Percentiles rank a stretch among this genome's conserved stretches.
phyloP scores from a whole-genome alignment of 2,888 invertebrate genomes.

The Drosophila borborema region DNA sequence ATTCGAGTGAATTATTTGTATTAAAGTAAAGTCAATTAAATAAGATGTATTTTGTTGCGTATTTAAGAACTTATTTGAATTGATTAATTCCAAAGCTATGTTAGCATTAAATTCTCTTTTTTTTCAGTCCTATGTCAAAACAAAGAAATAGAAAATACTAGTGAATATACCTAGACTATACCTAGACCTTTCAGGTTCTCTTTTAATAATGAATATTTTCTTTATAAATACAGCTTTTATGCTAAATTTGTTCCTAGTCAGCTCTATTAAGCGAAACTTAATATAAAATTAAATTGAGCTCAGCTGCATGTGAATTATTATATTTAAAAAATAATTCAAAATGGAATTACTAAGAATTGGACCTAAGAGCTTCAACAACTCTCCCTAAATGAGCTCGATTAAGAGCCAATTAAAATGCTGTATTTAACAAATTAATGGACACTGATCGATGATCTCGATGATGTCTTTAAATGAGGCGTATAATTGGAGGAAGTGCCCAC shows the following conservation, averaged over 20 bases:
- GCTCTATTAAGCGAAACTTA: background rate
- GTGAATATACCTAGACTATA: too few relatives aligned
- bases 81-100: background rate
- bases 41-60: background rate
- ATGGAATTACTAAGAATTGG: background rate
- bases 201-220: background rate
- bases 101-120: too few relatives aligned
- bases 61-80: background rate
- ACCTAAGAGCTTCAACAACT: background rate
- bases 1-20: background rate
- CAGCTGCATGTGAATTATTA: background rate
- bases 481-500: constrained; percentile 28
- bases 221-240: background rate
- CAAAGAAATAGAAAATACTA: too few relatives aligned
- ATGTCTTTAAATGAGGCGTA: constrained; percentile 9
- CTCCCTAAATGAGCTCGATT: background rate
- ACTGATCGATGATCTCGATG: constrained; percentile 24
- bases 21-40: background rate
- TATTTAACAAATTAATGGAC: background rate
- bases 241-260: background rate
- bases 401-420: background rate
- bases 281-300: background rate
- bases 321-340: background rate
- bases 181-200: too few relatives aligned
- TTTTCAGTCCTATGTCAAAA: too few relatives aligned